A percentile compares a stretch with the other conserved stretches of the same genome.
phyloP scores from a whole-genome alignment of 2,888 invertebrate genomes.

The Sycophila texana region DNA sequence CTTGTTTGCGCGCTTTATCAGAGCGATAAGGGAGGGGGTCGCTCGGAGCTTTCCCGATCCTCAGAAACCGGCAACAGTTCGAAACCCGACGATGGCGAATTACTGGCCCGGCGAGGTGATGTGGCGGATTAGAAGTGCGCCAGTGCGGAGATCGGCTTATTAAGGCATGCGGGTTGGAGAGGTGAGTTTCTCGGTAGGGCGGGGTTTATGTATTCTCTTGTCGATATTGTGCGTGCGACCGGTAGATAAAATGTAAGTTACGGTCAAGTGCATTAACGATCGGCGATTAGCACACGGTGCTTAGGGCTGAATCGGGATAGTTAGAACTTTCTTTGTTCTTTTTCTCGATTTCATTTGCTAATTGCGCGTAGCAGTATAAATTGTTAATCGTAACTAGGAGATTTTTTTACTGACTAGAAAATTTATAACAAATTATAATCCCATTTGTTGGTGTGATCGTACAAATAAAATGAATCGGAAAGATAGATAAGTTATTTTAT shows the following conservation, averaged over 20 bases:
- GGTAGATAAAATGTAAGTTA: too few species aligned
- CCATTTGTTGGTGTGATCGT: too few species aligned
- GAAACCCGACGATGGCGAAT: background rate
- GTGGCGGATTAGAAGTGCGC: conserved; percentile 8
- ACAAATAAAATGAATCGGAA: too few species aligned
- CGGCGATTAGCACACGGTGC: background rate
- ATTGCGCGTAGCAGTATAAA: too few species aligned
- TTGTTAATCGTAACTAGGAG: too few species aligned
- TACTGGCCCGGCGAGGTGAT: background rate
- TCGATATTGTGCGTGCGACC: background rate
- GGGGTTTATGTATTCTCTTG: conserved; percentile 14
- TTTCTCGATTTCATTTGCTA: too few species aligned
- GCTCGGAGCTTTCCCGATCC: background rate
- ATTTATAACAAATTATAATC: too few species aligned
- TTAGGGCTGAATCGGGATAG: background rate
- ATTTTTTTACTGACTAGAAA: too few species aligned
- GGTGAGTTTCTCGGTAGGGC: conserved; percentile 18
- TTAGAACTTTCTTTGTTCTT: too few species aligned
- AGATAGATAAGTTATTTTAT: too few species aligned
- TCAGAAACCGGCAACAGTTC: background rate
- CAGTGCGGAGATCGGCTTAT: background rate
- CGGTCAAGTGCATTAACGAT: background rate
- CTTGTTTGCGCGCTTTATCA: conserved; percentile 10
- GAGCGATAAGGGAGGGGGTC: background rate
- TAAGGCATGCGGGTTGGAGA: background rate